Evolutionary conservation across 2,888 invertebrate species (phyloP), one percentile per base, ranked within the genome.

Genomic region (Prenolepis imparis): DNA sequence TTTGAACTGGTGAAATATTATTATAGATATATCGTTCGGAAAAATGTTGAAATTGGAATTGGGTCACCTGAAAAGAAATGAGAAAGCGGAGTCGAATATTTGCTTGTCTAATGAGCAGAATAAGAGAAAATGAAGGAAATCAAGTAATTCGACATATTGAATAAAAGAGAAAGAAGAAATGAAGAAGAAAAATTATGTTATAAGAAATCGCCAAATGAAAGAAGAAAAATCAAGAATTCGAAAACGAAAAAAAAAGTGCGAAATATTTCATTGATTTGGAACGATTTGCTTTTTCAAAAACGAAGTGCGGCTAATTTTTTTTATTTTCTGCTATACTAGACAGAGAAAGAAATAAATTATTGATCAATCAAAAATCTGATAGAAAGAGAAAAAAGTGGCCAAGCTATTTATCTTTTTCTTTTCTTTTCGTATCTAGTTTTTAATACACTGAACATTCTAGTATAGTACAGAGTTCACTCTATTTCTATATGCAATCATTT

Each of bases 21-120:
- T 15, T 11, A 36, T 48, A 75, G 41, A n/a, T 63, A 24, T 74
- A 28, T 28, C 63, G 32, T 18, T 70, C 18, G 24, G 28, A 44
- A 78, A 70, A 57, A 32, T 8, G n/a, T 28, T 70, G 55, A 2
- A 55, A 24, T 28, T 66, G 55, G n/a, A 77, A 77, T 67, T 28
- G 36, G 8, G 6, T 11, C 9, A 28, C n/a, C 21, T 44, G 59
- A 18, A 6, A 63, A 74, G 5, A 52, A 1, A n/a, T n/a, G 15
- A 12, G n/a, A 21, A 24, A 15, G n/a, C 44, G 66, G n/a, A 12
- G n/a, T 66, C 24, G 32, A 57, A 6, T 61, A 67, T 18, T 39
- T 75, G 21, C 18, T 66, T 36, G 32, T 5, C 6, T 39, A 28
- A 2, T 21, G 52, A 64, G 52, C 28, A 61, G n/a, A 24, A 15